A percentile compares a stretch with the other conserved stretches of the same genome.
phyloP scores from a whole-genome alignment of 2,113 vertebrate genomes.

The Sakesphorus luctuosus region DNA sequence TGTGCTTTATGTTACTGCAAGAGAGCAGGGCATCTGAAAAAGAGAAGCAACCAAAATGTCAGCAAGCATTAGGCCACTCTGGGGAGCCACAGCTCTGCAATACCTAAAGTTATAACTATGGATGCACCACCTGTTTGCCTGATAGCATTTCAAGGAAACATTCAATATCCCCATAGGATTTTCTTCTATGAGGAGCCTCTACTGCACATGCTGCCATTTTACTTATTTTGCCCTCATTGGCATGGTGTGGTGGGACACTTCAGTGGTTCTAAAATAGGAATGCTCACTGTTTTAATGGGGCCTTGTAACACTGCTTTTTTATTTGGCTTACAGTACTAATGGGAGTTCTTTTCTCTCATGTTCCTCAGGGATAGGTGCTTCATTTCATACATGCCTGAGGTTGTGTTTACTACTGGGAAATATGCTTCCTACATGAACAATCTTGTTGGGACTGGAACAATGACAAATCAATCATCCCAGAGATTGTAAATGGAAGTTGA shows the following conservation, averaged over 20 bases:
- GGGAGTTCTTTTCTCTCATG: neutral
- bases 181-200: neutral
- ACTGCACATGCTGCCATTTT: neutral
- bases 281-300: neutral
- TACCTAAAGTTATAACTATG: neutral
- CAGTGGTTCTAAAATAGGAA: neutral
- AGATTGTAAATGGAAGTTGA: neutral
- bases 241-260: neutral
- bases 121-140: neutral
- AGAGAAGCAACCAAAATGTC: neutral
- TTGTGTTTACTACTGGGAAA: neutral
- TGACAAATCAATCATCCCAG: constrained; percentile 17
- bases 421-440: neutral
- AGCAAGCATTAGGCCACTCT: neutral
- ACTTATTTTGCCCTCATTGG: neutral
- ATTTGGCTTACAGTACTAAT: neutral
- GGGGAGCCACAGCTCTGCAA: neutral
- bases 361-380: neutral
- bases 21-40: neutral
- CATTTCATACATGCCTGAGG: constrained; percentile 18
- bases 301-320: neutral
- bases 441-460: constrained; percentile 2
- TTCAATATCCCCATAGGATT: neutral
- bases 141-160: neutral
- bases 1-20: neutral